These are phyloP conservation scores for Ceratoteleas bidentatus DNA, from an alignment of 1,140 invertebrate species.

Conservation along the genomic window DNA sequence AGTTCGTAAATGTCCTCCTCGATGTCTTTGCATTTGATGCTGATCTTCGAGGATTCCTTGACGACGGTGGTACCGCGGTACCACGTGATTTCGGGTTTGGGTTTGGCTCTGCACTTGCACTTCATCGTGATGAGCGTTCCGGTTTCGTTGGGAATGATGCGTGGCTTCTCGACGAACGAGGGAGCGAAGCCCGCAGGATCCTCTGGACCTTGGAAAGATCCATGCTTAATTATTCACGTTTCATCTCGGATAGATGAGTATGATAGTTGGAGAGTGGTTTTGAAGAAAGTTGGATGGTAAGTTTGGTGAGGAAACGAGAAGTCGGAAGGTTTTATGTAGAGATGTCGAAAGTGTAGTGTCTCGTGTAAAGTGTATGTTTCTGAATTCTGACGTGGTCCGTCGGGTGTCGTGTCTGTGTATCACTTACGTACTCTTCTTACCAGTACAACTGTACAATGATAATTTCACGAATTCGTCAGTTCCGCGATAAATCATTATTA, in stretches of 20 bases:
- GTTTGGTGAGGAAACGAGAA: slow-evolving; percentile 12
- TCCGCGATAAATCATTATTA: slow-evolving; percentile 35
- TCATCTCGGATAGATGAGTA: slow-evolving; percentile 2
- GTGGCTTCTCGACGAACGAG: slow-evolving; percentile 97
- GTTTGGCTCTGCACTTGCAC: slow-evolving; percentile 96
- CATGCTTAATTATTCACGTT: slow-evolving; percentile 69
- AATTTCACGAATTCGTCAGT: slow-evolving; percentile 52
- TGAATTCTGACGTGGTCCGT: too few species aligned
- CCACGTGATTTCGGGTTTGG: slow-evolving; percentile 94
- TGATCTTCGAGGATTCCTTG: slow-evolving; percentile 92
- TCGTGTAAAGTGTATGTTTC: too few species aligned
- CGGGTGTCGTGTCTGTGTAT: too few species aligned
- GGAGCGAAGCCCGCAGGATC: slow-evolving; percentile 95
- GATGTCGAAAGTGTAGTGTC: slow-evolving; percentile 12
- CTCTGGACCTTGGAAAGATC: slow-evolving; percentile 89
- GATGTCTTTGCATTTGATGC: slow-evolving; percentile 87
- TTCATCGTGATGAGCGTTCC: slow-evolving; percentile 97
- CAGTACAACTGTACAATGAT: slow-evolving; percentile 35
- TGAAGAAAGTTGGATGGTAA: slow-evolving; percentile 25
- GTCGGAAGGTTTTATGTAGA: neutral
- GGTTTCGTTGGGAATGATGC: slow-evolving; percentile 98
- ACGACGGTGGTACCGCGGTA: slow-evolving; percentile 92
- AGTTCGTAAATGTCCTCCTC: slow-evolving; percentile 95
- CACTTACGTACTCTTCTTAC: slow-evolving; percentile 9
- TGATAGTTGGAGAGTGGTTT: slow-evolving; percentile 2